phyloP scores from a whole-genome alignment of 35 echinoderm and acorn worm species.

The Anneissia japonica region DNA sequence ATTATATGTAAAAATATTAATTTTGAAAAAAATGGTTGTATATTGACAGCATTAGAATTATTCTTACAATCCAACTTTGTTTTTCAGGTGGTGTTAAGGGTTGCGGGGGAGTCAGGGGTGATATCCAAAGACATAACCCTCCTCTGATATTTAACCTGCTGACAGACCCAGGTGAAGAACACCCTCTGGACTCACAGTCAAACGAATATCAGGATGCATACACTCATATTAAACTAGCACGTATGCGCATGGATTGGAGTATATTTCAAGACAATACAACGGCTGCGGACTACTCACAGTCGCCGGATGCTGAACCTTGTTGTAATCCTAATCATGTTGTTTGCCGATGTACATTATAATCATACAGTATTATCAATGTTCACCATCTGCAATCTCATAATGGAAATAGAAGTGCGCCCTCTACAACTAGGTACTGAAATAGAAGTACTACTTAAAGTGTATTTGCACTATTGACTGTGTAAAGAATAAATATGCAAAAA shows the following conservation, averaged over 20 bases:
- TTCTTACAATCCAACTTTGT: too few relatives aligned
- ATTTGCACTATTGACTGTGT: too few relatives aligned
- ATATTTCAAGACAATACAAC: slow-evolving; percentile 25
- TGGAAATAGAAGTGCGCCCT: too few relatives aligned
- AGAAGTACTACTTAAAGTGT: too few relatives aligned
- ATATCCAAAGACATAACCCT: slow-evolving; percentile 2
- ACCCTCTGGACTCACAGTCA: neutral
- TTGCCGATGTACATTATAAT: slow-evolving; percentile 30
- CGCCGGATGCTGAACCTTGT: slow-evolving; percentile 10
- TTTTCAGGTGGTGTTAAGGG: slow-evolving; percentile 2
- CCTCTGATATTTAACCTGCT: slow-evolving; percentile 29
- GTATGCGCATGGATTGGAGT: neutral
- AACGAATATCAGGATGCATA: slow-evolving; percentile 1
- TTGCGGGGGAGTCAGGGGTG: neutral
- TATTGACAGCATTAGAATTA: too few relatives aligned
- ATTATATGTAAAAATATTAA: too few relatives aligned
- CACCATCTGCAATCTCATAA: neutral
- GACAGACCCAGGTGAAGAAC: slow-evolving; percentile 4
- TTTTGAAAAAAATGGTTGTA: too few relatives aligned
- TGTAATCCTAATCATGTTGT: slow-evolving; percentile 35
- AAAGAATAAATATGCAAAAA: too few relatives aligned
- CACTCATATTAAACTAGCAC: neutral
- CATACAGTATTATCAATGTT: neutral
- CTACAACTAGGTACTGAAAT: too few relatives aligned
- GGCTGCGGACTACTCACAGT: slow-evolving; percentile 3